Evolutionary conservation across 1,140 invertebrate species (phyloP).

Genomic region (Drosophila pandora): DNA sequence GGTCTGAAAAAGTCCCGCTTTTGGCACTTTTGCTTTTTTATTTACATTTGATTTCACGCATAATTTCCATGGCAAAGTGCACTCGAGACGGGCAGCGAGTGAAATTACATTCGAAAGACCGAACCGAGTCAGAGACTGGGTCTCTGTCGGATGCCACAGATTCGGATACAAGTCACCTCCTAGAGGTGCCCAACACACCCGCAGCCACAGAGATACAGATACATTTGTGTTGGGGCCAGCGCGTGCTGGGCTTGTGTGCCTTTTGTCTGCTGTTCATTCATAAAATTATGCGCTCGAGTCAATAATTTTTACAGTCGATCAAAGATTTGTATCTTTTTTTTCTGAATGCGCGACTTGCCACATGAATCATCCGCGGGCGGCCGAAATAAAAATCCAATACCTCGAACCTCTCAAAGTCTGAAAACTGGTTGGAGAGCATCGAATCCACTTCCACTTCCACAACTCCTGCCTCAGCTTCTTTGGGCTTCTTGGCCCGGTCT

Average conservation of each 20-base stretch:
- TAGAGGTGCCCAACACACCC: constrained; percentile 7
- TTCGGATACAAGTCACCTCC: constrained; percentile 17
- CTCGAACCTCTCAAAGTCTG: constrained; percentile 13
- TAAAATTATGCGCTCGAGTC: constrained; percentile 78
- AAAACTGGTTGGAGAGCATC: constrained; percentile 50
- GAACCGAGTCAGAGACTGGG: not conserved
- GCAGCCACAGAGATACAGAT: constrained; percentile 12
- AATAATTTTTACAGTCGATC: constrained; percentile 81
- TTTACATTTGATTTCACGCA: constrained; percentile 81
- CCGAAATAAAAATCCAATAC: constrained; percentile 42
- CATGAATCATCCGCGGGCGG: constrained; percentile 73
- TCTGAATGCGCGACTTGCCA: constrained; percentile 54
- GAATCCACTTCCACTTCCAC: constrained; percentile 34
- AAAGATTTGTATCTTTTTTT: constrained; percentile 74
- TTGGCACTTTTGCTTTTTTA: constrained; percentile 77
- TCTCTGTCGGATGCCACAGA: constrained; percentile 5
- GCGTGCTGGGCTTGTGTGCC: constrained; percentile 61
- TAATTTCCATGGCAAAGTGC: constrained; percentile 79
- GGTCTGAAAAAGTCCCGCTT: constrained; percentile 31
- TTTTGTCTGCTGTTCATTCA: constrained; percentile 72
- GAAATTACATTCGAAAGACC: constrained; percentile 58
- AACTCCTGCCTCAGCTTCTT: constrained; percentile 24
- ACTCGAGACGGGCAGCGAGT: constrained; percentile 66
- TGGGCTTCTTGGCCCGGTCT: constrained; percentile 43
- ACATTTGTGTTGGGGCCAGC: constrained; percentile 49